Evolutionary conservation across 2,113 vertebrate genomes (phyloP), one percentile per base, ranked within the genome.

Genomic region (Catharus minimus): DNA sequence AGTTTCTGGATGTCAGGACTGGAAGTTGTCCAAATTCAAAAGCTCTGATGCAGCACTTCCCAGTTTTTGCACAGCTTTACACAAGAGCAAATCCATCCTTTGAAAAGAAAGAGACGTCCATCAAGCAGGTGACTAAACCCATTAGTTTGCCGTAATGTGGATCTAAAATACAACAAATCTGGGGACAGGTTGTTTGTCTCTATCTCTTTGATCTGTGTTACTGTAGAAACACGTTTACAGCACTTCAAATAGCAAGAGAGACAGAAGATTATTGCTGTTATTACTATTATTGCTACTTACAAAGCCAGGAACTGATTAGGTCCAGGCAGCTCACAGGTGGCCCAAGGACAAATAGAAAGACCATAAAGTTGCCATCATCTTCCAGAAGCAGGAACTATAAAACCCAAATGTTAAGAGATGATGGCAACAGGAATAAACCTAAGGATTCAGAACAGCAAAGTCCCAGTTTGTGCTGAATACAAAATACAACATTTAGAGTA

Each of bases 1-100:
- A 80, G 72, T 30, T 87, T 66, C 82, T 89, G 74, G 79, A 93
- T 8, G 41, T 85, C 75, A 85, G 60, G 89, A 69, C 52, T 93
- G 75, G 71, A 86, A 87, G 7, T 0, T 11, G 66, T 92, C 71
- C 78, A 82, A 82, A 77, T 76, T 73, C 84, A 82, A 76, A 74
- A 82, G 66, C 60, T 84, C 44, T 2, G 2, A 76, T 14, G 26
- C 3, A 2, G 71, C 44, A 73, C 72, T 74, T 87, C n/a, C 53
- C 58, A 64, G 67, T 28, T 90, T 94, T 87, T 69, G 62, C 83
- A 80, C 62, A 87, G 81, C 58, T 82, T 84, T 53, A 50, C 58
- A 49, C 61, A 81, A 65, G 49, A 78, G 87, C 39, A 73, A 68
- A 86, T 73, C 67, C 47, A 82, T 89, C 91, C 93, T 82, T 82